phyloP scores from a whole-genome alignment of 2,113 vertebrate species.

The Coptodon rendalli region DNA sequence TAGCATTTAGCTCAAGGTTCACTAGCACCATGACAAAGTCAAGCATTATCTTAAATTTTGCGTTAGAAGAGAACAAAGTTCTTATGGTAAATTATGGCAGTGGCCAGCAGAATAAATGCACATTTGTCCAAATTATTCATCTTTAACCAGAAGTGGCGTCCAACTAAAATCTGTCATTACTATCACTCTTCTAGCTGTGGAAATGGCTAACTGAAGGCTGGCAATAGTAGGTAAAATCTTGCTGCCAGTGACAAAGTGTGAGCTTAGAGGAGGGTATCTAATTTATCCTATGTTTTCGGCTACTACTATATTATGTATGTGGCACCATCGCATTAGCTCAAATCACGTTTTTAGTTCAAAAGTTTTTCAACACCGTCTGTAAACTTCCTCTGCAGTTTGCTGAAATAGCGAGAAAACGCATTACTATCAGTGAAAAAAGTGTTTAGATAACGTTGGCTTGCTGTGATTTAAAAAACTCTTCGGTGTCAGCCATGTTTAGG shows the following conservation, averaged over 20 bases:
- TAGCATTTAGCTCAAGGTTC: neutral
- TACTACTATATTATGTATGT: neutral
- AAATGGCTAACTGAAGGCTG: neutral
- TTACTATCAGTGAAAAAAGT: neutral
- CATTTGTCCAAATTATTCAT: neutral
- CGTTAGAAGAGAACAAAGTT: neutral
- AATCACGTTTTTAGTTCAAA: neutral
- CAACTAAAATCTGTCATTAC: neutral
- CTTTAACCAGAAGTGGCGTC: neutral
- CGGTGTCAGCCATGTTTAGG: neutral
- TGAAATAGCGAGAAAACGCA: neutral
- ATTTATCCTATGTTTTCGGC: neutral
- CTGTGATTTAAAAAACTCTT: neutral
- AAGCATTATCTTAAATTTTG: neutral
- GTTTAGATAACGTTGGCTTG: neutral
- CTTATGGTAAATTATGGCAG: neutral
- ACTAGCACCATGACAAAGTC: neutral
- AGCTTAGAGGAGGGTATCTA: neutral
- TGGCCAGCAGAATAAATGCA: neutral
- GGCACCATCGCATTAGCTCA: neutral
- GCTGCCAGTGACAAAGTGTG: neutral
- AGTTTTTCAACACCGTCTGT: neutral
- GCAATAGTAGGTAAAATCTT: neutral
- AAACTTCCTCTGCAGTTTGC: neutral
- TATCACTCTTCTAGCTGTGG: neutral